Base-by-base conservation (phyloP, 2,888 invertebrate genomes). In the Physocephala rufipes region DNA sequence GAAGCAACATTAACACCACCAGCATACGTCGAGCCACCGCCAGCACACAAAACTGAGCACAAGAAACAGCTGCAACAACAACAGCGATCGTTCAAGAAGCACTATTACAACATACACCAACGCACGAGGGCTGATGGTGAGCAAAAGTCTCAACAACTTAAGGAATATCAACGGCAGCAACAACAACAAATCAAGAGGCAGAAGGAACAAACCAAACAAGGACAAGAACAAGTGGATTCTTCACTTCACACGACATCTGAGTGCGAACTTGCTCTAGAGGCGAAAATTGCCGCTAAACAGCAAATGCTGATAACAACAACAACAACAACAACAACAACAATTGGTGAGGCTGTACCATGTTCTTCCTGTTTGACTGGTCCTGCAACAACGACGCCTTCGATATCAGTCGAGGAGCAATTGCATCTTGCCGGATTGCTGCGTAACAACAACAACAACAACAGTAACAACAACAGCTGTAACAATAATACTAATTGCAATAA, bases 121-220 rank as follows among this genome's bases (percentile, higher is more conserved):
- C 79, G 82, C 73, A 82, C 82, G 53, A 79, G 78, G 71, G 82
- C 81, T 30, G 82, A 82, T 76, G 82, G 82, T 66, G 82, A 81
- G 72, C 76, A 82, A 30, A 77, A 78, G 61, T 72, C 74, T 45
- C 76, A 76, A 43, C 78, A 78, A 61, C 73, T 77, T n/a, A 76
- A 74, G 45, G 78, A 78, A 47, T 76, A 76, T 28, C 76, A 76
- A 65, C 69, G 73, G 58, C 76, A 76, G 15, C 68, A 63, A 53
- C 72, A 70, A 47, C 68, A 64, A 64, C 63, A 76, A 67, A 71
- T 75, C 73, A 70, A 72, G 73, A 66, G 70, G 16, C 74, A 74
- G 55, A 72, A 74, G 51, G 62, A 72, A 15, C 71, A 70, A 19
- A 24, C 66, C 13, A 53, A 26, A 55, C 64, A 55, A 26, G 61